Evolutionary conservation across 2,797 vertebrate genomes (phyloP), one percentile per base, ranked within the genome.

Genomic region (Phataginus tricuspis): DNA sequence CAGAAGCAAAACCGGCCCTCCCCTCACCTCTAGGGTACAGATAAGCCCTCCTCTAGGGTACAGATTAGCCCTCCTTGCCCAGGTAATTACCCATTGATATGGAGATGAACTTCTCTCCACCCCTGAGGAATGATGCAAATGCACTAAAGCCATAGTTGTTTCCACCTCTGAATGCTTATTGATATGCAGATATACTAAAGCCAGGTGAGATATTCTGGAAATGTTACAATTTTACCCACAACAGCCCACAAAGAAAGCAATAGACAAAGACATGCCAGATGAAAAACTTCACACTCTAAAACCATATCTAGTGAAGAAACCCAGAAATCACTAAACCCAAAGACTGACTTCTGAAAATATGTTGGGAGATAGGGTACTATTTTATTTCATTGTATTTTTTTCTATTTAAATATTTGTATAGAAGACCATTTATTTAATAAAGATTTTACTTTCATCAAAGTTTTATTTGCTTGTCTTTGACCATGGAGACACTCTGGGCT

Each of bases 201-300:
- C 45, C 45, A 45, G 45, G 45, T 45, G 45, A 45, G 45, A 45
- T 12, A 45, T 45, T 45, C 45, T 45, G 45, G 45, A 45, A 12
- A 45, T 45, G 10, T 45, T 45, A 45, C 45, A 12, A 45, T 45
- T 45, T 45, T 45, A 45, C 45, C 45, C 45, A 45, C 96, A 99
- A 97, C 72, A 90, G 98, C 96, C 98, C 98, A 98, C 98, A 98
- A 98, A 98, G 98, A 98, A 97, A 99, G 98, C 97, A 98, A 99
- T 98, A 99, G 96, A 98, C 93, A 97, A 98, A 98, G 97, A 96
- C 97, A 97, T 98, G 98, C 98, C 99, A 99, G 98, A 98, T 98
- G 98, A 99, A 99, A 99, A 99, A 99, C 98, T 99, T 99, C 98
- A 99, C 98, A 94, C 95, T 98, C 96, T 88, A 97, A 98, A 98